Conservation (phyloP, 2,888 invertebrate species). For the Omphaloscelis lunosa region DNA sequence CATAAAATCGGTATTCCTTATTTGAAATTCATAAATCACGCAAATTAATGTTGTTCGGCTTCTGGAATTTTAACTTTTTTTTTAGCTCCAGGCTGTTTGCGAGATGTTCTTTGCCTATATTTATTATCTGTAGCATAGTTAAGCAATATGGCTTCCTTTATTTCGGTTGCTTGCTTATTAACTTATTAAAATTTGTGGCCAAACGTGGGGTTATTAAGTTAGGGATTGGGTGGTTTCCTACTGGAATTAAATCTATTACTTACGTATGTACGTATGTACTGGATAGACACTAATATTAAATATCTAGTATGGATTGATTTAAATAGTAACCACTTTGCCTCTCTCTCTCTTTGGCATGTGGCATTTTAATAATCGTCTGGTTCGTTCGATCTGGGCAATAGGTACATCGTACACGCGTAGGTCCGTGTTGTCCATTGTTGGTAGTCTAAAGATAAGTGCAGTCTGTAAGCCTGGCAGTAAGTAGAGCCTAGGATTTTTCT, state of each 20-base stretch:
- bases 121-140: constrained; percentile 52
- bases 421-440: no score
- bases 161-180: constrained; percentile 54
- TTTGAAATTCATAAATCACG: constrained; percentile 78
- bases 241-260: constrained; percentile 12
- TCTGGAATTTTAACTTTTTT: constrained; percentile 71
- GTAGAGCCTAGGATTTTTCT: no score
- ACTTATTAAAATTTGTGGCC: constrained; percentile 53
- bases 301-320: not conserved
- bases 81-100: constrained; percentile 70
- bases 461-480: no score
- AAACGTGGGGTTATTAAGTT: constrained; percentile 40
- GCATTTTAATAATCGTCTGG: not conserved
- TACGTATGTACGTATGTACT: no score
- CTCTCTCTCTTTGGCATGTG: no score
- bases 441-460: no score
- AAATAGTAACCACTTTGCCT: not conserved
- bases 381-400: not conserved
- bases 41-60: constrained; percentile 73
- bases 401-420: no score
- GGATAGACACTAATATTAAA: not conserved
- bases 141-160: constrained; percentile 37
- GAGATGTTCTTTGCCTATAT: constrained; percentile 62
- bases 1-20: constrained; percentile 69
- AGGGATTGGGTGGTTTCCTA: constrained; percentile 17